Base-by-base conservation (phyloP, 1,140 invertebrate species). In the Cyclargus thomasi region DNA sequence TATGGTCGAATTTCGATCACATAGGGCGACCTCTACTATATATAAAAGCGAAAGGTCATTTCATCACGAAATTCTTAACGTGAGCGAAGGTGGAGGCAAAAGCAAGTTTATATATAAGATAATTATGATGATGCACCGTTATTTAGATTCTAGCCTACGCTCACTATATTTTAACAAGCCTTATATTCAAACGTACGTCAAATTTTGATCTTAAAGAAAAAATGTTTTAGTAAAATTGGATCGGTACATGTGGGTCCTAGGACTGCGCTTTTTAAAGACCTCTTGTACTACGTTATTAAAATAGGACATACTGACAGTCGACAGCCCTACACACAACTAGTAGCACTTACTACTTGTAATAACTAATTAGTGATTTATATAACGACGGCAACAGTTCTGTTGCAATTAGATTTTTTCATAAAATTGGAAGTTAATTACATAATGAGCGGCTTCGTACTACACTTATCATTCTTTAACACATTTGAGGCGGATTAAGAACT, bases 351-450 rank as follows among this genome's bases (percentile, higher is more conserved):
- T 59, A 20, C 18, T 59, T 59, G 55, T 59, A 59, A 21, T 20
- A 59, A 20, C 18, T 59, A 59, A 59, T 59, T 59, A 59, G 55
- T 11, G 55, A 59, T 59, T 59, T 59, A 59, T 59, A 59, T 59
- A 59, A 59, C 55, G 55, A 59, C 20, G 55, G 18, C 55, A 59
- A 59, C 55, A 20, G 10, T 59, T 59, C 20, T 21, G 55, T 59
- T 20, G 20, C 14, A 59, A 59, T 59, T 59, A 59, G 55, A 59
- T 59, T 59, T 21, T 59, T 59, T 59, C 20, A 20, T 18, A 59
- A 59, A 59, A 59, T 59, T 59, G 20, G 20, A 20, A 59, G 55
- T 59, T 59, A 59, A 59, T 59, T 59, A 59, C 55, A 11, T 59
- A 59, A 59, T 59, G 55, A 59, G 10, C 20, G 20, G 18, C 18